Conservation (phyloP, 2,797 vertebrate species). For the Eutrigla gurnardus region DNA sequence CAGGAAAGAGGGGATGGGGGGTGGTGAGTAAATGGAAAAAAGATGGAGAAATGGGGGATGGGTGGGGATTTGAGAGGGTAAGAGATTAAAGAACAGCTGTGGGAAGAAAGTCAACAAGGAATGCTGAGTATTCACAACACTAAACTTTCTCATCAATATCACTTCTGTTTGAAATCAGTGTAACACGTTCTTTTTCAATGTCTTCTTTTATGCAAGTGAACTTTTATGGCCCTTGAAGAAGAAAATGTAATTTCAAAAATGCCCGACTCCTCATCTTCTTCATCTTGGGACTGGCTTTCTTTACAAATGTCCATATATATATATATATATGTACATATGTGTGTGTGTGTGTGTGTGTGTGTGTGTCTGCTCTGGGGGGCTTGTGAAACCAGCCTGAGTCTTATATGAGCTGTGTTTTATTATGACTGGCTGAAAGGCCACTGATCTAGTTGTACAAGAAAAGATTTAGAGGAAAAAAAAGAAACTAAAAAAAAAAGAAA, state of each 20-base stretch:
- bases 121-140: constrained; percentile 33
- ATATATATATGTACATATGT: constrained; percentile 28
- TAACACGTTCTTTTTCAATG: not conserved
- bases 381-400: constrained; percentile 70
- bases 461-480: constrained; percentile 40
- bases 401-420: constrained; percentile 72
- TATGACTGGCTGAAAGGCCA: constrained; percentile 73
- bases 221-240: constrained; percentile 26
- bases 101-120: constrained; percentile 43
- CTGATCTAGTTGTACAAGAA: constrained; percentile 68
- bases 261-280: constrained; percentile 35
- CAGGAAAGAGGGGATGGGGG: constrained; percentile 53
- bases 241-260: constrained; percentile 36
- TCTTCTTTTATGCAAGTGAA: constrained; percentile 22
- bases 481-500: constrained; percentile 1
- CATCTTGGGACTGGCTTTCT: constrained; percentile 26
- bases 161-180: constrained; percentile 42
- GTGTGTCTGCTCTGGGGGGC: constrained; percentile 41
- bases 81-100: constrained; percentile 58
- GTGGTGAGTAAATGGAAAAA: constrained; percentile 60
- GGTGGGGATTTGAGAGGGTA: constrained; percentile 27
- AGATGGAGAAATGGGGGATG: constrained; percentile 44
- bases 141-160: constrained; percentile 32
- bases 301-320: constrained; percentile 19
- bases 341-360: constrained; percentile 23